These are phyloP conservation scores for Drosophila monieri DNA, from an alignment of 2,888 invertebrate species.

Conservation along the genomic window DNA sequence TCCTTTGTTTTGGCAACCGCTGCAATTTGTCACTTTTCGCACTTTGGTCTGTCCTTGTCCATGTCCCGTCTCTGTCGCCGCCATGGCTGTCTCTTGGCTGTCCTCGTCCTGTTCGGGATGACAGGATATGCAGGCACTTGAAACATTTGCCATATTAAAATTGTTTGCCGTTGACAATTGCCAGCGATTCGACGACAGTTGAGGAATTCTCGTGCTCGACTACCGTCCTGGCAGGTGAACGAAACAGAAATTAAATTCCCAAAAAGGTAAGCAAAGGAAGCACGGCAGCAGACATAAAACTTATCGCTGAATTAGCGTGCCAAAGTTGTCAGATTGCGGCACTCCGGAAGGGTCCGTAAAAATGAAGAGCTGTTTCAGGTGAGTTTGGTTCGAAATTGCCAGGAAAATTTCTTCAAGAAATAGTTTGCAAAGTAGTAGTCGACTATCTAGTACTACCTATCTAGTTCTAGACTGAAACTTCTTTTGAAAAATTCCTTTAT, in stretches of 20 bases:
- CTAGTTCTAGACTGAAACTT: too few species aligned
- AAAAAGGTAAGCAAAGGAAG: slow-evolving; percentile 11
- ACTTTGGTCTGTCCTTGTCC: slow-evolving; percentile 54
- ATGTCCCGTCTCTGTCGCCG: background rate
- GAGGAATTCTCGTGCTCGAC: slow-evolving; percentile 38
- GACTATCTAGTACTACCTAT: background rate
- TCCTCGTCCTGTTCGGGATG: slow-evolving; percentile 19
- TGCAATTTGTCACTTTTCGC: slow-evolving; percentile 74
- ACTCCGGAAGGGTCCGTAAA: slow-evolving; percentile 42
- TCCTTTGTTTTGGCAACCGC: slow-evolving; percentile 40
- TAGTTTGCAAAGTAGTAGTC: slow-evolving; percentile 9
- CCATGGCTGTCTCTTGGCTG: slow-evolving; percentile 10
- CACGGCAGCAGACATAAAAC: slow-evolving; percentile 52
- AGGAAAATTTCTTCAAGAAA: slow-evolving; percentile 7
- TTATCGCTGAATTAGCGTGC: slow-evolving; percentile 69
- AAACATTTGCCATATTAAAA: slow-evolving; percentile 48
- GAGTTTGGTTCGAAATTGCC: slow-evolving; percentile 5
- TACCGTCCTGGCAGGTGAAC: slow-evolving; percentile 36
- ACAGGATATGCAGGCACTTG: slow-evolving; percentile 42
- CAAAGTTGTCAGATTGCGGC: slow-evolving; percentile 59
- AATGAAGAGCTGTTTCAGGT: slow-evolving; percentile 30
- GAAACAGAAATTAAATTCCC: slow-evolving; percentile 36
- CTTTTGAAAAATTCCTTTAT: too few species aligned
- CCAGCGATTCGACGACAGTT: slow-evolving; percentile 42
- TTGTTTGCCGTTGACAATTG: slow-evolving; percentile 59